Evolutionary conservation across 1,140 invertebrate genomes (phyloP).

Genomic region (Penaeus vannamei): DNA sequence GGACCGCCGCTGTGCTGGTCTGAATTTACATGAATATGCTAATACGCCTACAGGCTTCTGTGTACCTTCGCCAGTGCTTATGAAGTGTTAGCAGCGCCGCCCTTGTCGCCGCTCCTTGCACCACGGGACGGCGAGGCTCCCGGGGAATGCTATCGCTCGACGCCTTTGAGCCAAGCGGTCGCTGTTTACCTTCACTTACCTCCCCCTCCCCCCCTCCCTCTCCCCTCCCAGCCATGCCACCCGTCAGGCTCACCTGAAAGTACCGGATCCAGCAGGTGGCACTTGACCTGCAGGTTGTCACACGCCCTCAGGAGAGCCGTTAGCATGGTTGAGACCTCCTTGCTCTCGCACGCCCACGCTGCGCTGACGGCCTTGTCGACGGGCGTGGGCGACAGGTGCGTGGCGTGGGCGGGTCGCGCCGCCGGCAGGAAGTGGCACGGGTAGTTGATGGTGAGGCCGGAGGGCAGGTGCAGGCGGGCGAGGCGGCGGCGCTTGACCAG

Average conservation of each 20-base stretch:
- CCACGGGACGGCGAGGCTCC: too few relatives aligned
- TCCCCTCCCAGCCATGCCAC: too few relatives aligned
- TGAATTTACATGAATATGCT: too few relatives aligned
- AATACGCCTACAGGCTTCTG: too few relatives aligned
- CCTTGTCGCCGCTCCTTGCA: too few relatives aligned
- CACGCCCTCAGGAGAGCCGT: not conserved
- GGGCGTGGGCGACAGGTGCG: not conserved
- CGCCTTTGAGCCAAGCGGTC: too few relatives aligned
- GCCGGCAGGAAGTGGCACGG: constrained; percentile 47
- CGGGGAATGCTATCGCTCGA: too few relatives aligned
- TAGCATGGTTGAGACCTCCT: not conserved
- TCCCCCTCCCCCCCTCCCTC: not conserved
- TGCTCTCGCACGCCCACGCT: not conserved
- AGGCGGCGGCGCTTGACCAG: constrained; percentile 20
- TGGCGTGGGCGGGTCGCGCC: not conserved
- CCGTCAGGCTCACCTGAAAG: not conserved
- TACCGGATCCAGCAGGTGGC: not conserved
- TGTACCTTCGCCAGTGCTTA: too few relatives aligned
- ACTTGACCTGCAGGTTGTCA: not conserved
- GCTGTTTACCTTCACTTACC: not conserved
- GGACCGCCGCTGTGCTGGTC: too few relatives aligned
- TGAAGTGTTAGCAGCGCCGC: too few relatives aligned
- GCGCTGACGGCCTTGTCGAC: not conserved
- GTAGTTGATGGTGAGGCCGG: constrained; percentile 48
- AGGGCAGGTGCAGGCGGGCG: constrained; percentile 52